Base-by-base conservation (phyloP, 1,140 invertebrate genomes). In the Macrobrachium rosenbergii region DNA sequence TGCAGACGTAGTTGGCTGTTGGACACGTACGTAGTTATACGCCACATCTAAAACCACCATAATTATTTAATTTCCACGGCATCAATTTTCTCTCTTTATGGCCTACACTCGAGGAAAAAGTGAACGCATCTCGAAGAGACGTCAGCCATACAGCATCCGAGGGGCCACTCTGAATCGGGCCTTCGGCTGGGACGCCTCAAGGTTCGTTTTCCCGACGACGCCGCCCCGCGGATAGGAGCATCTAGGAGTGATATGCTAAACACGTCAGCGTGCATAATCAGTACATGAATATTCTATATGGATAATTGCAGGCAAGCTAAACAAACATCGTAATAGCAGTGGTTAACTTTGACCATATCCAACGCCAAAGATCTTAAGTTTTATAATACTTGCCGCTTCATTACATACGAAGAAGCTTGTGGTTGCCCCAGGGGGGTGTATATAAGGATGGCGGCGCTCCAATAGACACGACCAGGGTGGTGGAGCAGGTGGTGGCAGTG, bases 231-330 rank as follows among this genome's bases (percentile, higher is more conserved):
- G 28, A 80, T 67, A 62, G 62, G 77, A 23, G 52, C 63, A 11
- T 73, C 19, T 80, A 64, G 62, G 21, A 23, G 43, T 59, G 77
- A 60, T 80, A 80, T 80, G 84, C 67, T 86, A 80, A 80, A 73
- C 58, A 80, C 64, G 64, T 72, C 77, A 23, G 45, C 52, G 64
- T 86, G 84, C 84, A 86, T 80, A 80, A 86, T 86, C 69, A 64
- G 45, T 73, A 86, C 84, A 86, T 86, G 84, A 86, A 86, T 86
- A 86, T 86, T 86, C 84, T 86, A 86, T 86, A 86, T 80, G 84
- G 84, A 80, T 80, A 86, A 86, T 86, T 86, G 84, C 84, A 80
- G 84, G 63, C 67, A 77, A 37, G 84, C 52, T 86, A 86, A 86
- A 86, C 77, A 80, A 80, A 86, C 84, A 86, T 86, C 77, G 77